These are phyloP conservation scores for Microctenopoma stevenorrisi DNA, from an alignment of 2,797 vertebrate species.

Conservation along the genomic window DNA sequence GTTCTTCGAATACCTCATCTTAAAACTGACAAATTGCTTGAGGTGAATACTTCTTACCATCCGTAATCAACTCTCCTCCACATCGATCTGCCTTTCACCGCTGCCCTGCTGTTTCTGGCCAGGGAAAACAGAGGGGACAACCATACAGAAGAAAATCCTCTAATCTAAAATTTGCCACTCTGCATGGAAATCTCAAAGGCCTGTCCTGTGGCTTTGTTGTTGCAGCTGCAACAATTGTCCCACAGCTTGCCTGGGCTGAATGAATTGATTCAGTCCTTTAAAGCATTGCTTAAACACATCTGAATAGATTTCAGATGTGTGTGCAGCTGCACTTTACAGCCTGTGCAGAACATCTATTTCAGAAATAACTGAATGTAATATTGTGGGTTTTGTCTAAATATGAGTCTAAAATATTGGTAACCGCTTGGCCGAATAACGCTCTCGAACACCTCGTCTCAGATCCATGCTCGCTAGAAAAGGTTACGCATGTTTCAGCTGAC, in stretches of 20 bases:
- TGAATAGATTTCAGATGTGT: slow-evolving; percentile 44
- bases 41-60: slow-evolving; percentile 70
- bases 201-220: slow-evolving; percentile 63
- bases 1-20: slow-evolving; percentile 59
- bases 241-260: slow-evolving; percentile 50
- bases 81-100: slow-evolving; percentile 67
- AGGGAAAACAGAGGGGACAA: slow-evolving; percentile 72
- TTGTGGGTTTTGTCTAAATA: not conserved
- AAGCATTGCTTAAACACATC: slow-evolving; percentile 19
- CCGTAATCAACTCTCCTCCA: slow-evolving; percentile 75
- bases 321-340: slow-evolving; percentile 28
- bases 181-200: slow-evolving; percentile 67
- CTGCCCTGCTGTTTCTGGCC: slow-evolving; percentile 59
- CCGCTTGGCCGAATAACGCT: not conserved
- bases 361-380: slow-evolving; percentile 14
- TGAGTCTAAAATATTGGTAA: slow-evolving; percentile 3
- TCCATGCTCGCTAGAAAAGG: not conserved
- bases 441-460: not conserved
- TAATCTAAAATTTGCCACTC: slow-evolving; percentile 71
- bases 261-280: slow-evolving; percentile 51
- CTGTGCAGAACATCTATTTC: not conserved
- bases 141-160: slow-evolving; percentile 58
- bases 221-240: slow-evolving; percentile 76
- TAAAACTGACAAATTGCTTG: slow-evolving; percentile 76
- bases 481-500: not conserved